Evolutionary conservation across 2,797 vertebrate species (phyloP).

Genomic region (Ciconia nigra): DNA sequence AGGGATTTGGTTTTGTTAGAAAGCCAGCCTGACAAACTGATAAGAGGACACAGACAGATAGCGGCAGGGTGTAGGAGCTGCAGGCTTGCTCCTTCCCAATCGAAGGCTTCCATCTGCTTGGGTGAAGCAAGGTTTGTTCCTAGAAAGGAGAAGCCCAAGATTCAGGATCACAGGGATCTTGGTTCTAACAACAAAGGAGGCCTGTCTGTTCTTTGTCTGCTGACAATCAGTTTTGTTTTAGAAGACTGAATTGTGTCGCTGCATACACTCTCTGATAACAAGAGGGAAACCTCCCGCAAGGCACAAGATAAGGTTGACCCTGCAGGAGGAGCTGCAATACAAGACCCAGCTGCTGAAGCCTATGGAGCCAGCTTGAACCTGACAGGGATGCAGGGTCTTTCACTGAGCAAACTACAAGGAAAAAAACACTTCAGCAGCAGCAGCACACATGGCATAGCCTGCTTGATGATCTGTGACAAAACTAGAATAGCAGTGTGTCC

Average conservation of each 20-base stretch:
- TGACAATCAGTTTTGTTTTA: slow-evolving; percentile 25
- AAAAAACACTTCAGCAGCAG: not conserved
- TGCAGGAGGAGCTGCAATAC: not conserved
- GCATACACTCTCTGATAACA: not conserved
- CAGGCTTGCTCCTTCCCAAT: not conserved
- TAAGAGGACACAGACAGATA: not conserved
- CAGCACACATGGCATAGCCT: not conserved
- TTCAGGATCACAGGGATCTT: not conserved
- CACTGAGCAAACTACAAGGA: not conserved
- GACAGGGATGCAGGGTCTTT: not conserved
- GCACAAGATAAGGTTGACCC: not conserved
- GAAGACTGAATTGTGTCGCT: not conserved
- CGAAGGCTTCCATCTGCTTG: not conserved
- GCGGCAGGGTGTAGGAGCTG: not conserved
- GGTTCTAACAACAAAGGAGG: not conserved
- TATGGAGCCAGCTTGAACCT: not conserved
- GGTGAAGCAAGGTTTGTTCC: not conserved
- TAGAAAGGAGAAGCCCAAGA: not conserved
- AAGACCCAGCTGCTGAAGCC: not conserved
- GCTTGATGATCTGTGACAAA: not conserved
- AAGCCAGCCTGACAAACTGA: not conserved
- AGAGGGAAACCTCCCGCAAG: not conserved
- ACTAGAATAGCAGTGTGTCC: not conserved
- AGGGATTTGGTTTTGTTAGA: not conserved
- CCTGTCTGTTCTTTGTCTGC: slow-evolving; percentile 12